phyloP scores from a whole-genome alignment of 1,140 invertebrate species.

The Drosophila kurseongensis region DNA sequence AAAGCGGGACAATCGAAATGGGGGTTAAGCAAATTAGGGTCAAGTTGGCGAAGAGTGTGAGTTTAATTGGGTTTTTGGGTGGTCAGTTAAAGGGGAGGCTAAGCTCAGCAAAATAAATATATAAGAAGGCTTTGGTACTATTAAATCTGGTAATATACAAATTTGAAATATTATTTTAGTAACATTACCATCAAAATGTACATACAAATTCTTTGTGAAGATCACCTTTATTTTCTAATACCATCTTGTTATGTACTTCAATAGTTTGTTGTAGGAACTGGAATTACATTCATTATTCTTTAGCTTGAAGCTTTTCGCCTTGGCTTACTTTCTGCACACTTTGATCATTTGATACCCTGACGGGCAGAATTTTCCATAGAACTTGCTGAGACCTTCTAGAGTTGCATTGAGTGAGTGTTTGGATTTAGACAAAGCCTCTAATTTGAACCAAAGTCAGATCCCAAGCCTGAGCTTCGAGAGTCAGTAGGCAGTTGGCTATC shows the following conservation, averaged over 20 bases:
- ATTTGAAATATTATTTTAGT: no score
- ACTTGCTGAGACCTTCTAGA: constrained; percentile 41
- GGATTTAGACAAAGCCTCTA: constrained; percentile 45
- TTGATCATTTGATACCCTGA: constrained; percentile 39
- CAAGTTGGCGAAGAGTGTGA: constrained; percentile 23
- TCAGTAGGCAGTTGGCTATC: constrained; percentile 27
- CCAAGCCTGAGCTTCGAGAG: constrained; percentile 41
- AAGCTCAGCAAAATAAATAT: background rate
- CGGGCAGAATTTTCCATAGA: constrained; percentile 27
- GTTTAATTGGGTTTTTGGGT: constrained; percentile 3
- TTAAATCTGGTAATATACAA: no score
- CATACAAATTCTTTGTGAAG: background rate
- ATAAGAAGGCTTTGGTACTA: no score
- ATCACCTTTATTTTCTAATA: background rate
- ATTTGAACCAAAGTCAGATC: constrained; percentile 33
- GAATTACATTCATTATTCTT: constrained; percentile 17
- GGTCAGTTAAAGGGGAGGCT: background rate
- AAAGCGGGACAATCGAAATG: constrained; percentile 49
- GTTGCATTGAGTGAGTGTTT: constrained; percentile 24
- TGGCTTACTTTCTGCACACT: constrained; percentile 37
- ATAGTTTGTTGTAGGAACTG: background rate
- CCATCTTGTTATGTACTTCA: background rate
- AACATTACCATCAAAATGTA: background rate
- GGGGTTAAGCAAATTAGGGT: constrained; percentile 40
- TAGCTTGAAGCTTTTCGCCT: constrained; percentile 25